phyloP scores from a whole-genome alignment of 1,140 invertebrate genomes.

The Battus philenor region DNA sequence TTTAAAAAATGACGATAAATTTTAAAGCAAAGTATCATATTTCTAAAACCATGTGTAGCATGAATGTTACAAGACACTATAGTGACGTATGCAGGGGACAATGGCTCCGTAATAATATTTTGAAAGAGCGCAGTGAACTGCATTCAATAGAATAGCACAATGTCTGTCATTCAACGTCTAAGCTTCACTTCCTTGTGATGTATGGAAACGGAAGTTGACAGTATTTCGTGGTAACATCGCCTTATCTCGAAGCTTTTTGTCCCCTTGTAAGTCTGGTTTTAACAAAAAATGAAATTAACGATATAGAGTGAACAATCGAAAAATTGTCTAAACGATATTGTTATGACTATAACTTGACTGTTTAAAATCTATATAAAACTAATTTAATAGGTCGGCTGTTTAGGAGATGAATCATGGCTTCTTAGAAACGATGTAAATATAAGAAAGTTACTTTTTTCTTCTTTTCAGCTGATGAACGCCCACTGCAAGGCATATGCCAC shows the following conservation, averaged over 20 bases:
- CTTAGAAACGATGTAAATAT: too few relatives aligned
- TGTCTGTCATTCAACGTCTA: slow-evolving; percentile 37
- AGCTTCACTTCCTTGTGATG: slow-evolving; percentile 34
- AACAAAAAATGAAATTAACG: neutral
- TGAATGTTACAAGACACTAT: slow-evolving; percentile 1
- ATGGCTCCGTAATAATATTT: slow-evolving; percentile 43
- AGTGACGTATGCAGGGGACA: slow-evolving; percentile 20
- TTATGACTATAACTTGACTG: too few relatives aligned
- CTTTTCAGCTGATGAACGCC: too few relatives aligned
- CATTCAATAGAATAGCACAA: slow-evolving; percentile 35
- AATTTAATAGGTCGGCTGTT: too few relatives aligned
- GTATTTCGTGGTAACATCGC: slow-evolving; percentile 35
- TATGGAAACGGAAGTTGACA: slow-evolving; percentile 59
- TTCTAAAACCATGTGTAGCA: slow-evolving; percentile 1
- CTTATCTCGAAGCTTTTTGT: slow-evolving; percentile 47
- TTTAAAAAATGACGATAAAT: too few relatives aligned
- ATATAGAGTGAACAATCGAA: slow-evolving; percentile 25
- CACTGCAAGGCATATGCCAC: too few relatives aligned
- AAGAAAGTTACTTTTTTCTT: too few relatives aligned
- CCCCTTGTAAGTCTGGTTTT: slow-evolving; percentile 36
- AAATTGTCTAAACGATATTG: too few relatives aligned
- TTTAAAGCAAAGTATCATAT: too few relatives aligned
- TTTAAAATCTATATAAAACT: too few relatives aligned
- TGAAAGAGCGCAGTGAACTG: slow-evolving; percentile 32
- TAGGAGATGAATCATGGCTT: too few relatives aligned